Base-by-base conservation (phyloP, 92 coral and sea anemone genomes). In the Parazoanthus atlanticus region DNA sequence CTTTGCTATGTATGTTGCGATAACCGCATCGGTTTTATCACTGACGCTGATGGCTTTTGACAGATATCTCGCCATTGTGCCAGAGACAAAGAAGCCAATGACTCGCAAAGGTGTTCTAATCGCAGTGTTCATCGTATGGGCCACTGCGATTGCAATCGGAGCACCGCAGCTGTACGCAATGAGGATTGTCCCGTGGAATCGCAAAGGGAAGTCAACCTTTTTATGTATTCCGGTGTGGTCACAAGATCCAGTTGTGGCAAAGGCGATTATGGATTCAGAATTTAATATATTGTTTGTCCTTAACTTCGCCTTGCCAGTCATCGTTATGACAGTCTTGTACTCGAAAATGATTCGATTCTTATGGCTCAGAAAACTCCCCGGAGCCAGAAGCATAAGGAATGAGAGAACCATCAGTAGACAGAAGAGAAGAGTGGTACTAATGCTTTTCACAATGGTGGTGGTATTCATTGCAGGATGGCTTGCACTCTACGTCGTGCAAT, bases 11-110 rank as follows among this genome's bases (percentile, higher is more conserved):
- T 74, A 89, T 41, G 91, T 89, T 34, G 72, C 84, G 11, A 30
- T 80, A 31, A 30, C 71, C 19, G 70, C 84, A 29, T 89, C 91
- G 21, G 89, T 89, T 49, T 84, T 75, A 15, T 75, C 89, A 3
- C 79, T 86, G 32, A 56, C 86, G 5, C 8, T 66, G 36, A 81
- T 89, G 58, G 86, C 91, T 31, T 32, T 89, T 65, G 91, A 89
- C 9, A 80, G 91, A 31, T 89, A 82, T 76, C 38, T 89, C 25
- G 91, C 91, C 17, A 81, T 89, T 56, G 69, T 84, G 15, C 61
- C 81, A 10, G 32, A 13, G 8, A 13, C 3, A 30, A 52, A 80
- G 41, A 83, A 66, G 36, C 91, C 91, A 6, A 34, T 89, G 30
- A 89, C 71, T 19, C 71, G 61, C 38, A 83, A 89, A 64, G 84